Conservation (phyloP, 2,113 vertebrate species). For the Enhydra lutris region DNA sequence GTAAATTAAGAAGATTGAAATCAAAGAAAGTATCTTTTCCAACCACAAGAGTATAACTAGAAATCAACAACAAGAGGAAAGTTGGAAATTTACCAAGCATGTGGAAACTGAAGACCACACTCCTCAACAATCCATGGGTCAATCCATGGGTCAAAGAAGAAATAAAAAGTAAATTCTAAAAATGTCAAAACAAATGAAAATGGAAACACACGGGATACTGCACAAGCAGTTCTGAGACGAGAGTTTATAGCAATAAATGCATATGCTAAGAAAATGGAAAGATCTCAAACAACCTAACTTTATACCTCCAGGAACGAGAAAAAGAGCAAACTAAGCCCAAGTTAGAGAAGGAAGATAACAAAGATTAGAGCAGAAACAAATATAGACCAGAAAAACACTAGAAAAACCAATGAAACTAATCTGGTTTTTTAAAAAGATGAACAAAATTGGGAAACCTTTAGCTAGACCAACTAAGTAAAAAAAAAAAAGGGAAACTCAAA, state of each 20-base stretch:
- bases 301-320: background rate
- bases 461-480: background rate
- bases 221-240: background rate
- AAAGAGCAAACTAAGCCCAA: background rate
- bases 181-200: background rate
- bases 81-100: background rate
- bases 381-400: background rate
- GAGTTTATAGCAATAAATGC: background rate
- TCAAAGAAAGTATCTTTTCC: background rate
- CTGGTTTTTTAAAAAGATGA: background rate
- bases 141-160: background rate
- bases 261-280: background rate
- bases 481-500: background rate
- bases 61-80: background rate
- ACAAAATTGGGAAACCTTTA: background rate
- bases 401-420: background rate
- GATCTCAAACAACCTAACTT: background rate
- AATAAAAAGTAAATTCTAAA: background rate
- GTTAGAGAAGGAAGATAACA: slow-evolving; percentile 8
- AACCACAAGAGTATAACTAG: background rate
- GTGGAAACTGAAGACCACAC: background rate
- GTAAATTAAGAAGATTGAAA: background rate
- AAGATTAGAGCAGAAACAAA: background rate
- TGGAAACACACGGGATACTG: background rate
- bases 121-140: background rate